phyloP scores from a whole-genome alignment of 2,888 invertebrate genomes.

The Osmoderma eremita region DNA sequence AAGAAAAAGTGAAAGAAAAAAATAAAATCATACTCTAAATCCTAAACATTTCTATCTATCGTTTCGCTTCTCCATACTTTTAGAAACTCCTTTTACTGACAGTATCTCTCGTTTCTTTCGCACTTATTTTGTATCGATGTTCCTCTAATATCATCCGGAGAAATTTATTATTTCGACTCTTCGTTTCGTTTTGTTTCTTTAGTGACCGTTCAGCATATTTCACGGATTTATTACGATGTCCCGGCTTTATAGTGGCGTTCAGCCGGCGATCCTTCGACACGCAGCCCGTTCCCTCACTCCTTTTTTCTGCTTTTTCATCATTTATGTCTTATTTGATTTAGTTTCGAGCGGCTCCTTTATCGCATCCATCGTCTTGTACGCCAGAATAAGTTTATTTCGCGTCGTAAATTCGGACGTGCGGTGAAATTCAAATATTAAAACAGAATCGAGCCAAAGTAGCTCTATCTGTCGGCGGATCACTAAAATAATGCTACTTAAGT shows the following conservation, averaged over 20 bases:
- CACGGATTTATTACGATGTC: slow-evolving; percentile 42
- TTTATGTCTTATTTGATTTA: slow-evolving; percentile 54
- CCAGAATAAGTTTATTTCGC: slow-evolving; percentile 11
- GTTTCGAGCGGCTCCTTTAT: slow-evolving; percentile 40
- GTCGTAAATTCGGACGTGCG: slow-evolving; percentile 8
- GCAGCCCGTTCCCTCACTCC: neutral
- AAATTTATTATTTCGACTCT: slow-evolving; percentile 45
- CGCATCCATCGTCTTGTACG: slow-evolving; percentile 11
- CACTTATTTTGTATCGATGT: slow-evolving; percentile 48
- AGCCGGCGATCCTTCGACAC: neutral
- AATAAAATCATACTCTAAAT: too few species aligned
- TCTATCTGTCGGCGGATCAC: slow-evolving; percentile 16
- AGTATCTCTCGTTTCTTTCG: slow-evolving; percentile 30
- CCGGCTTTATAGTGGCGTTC: slow-evolving; percentile 36
- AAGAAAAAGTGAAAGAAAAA: too few species aligned
- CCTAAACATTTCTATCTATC: too few species aligned
- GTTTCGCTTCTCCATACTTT: too few species aligned
- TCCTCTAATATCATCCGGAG: slow-evolving; percentile 45
- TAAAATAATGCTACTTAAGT: slow-evolving; percentile 19
- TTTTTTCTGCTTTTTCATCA: slow-evolving; percentile 55
- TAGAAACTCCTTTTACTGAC: slow-evolving; percentile 49
- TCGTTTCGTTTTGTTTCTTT: slow-evolving; percentile 33
- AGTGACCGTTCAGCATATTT: slow-evolving; percentile 47
- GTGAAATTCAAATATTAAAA: neutral
- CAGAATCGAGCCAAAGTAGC: slow-evolving; percentile 4